These are phyloP conservation scores for Aphodius sticticus DNA, from an alignment of 2,888 invertebrate genomes.

Conservation along the genomic window DNA sequence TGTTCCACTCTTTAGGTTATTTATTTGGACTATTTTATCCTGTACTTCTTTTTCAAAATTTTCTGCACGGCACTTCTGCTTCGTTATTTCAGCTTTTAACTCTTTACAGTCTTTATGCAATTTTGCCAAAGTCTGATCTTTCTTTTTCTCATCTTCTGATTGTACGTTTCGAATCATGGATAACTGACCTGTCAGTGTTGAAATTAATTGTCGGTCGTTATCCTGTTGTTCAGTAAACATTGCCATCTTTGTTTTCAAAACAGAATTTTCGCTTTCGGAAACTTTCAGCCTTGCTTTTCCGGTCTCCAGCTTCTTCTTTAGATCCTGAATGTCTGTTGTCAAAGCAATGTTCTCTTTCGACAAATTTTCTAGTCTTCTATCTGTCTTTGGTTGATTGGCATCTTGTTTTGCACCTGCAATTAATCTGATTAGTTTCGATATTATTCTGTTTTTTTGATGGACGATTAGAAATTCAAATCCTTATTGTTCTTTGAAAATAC, in stretches of 20 bases:
- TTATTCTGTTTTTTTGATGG: too few relatives aligned
- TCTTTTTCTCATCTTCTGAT: constrained; percentile 62
- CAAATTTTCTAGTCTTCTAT: constrained; percentile 62
- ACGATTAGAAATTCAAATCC: too few relatives aligned
- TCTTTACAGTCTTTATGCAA: constrained; percentile 53
- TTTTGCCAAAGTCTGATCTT: constrained; percentile 62
- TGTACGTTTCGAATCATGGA: constrained; percentile 62
- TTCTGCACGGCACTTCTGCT: constrained; percentile 63
- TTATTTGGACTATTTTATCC: constrained; percentile 53
- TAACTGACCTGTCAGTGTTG: constrained; percentile 68
- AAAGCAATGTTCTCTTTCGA: constrained; percentile 67
- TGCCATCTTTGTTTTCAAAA: constrained; percentile 66
- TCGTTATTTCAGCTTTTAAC: constrained; percentile 55
- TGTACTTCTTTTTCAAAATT: constrained; percentile 61
- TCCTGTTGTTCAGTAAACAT: constrained; percentile 70
- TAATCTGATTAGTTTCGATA: neutral
- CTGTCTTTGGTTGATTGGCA: constrained; percentile 38
- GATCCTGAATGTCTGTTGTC: constrained; percentile 66
- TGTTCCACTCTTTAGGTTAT: constrained; percentile 9
- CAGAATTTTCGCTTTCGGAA: constrained; percentile 70
- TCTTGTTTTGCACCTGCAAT: constrained; percentile 18
- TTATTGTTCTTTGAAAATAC: too few relatives aligned
- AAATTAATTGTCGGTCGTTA: constrained; percentile 70
- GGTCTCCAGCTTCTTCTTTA: constrained; percentile 72
- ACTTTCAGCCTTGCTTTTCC: constrained; percentile 73